Conservation (phyloP, 2,797 vertebrate genomes). For the Pangasius krempfi region DNA sequence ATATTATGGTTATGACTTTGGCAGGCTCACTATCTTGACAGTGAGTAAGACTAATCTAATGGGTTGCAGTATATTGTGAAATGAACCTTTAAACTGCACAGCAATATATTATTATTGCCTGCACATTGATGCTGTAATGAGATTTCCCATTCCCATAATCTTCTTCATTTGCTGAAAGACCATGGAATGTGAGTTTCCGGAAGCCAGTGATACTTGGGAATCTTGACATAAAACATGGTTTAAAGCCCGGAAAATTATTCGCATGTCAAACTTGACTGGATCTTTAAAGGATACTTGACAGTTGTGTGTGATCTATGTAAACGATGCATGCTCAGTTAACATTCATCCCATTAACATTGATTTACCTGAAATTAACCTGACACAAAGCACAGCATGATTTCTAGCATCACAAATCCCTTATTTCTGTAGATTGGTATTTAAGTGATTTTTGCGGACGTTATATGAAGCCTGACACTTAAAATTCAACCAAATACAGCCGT, state of each 20-base stretch:
- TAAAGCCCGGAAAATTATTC: neutral
- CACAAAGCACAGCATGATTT: neutral
- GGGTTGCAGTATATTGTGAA: conserved; percentile 16
- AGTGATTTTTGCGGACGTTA: neutral
- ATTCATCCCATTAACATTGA: neutral
- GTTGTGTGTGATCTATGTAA: neutral
- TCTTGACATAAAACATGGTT: neutral
- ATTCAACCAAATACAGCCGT: neutral
- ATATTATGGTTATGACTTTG: neutral
- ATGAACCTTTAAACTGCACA: conserved; percentile 16
- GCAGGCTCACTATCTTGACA: neutral
- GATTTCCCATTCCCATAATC: neutral
- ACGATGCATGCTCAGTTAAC: neutral
- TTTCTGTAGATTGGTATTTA: neutral
- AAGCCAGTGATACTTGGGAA: neutral
- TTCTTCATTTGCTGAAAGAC: neutral
- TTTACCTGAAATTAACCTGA: neutral
- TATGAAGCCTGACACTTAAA: neutral
- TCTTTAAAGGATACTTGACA: neutral
- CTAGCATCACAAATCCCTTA: neutral
- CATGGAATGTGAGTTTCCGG: neutral
- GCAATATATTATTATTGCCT: conserved; percentile 24
- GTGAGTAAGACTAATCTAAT: conserved; percentile 20
- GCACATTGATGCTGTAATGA: conserved; percentile 7
- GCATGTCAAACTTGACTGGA: neutral